Evolutionary conservation across 2,888 invertebrate genomes (phyloP), one percentile per base, ranked within the genome.

Genomic region (Rotaria magnacalcarata): DNA sequence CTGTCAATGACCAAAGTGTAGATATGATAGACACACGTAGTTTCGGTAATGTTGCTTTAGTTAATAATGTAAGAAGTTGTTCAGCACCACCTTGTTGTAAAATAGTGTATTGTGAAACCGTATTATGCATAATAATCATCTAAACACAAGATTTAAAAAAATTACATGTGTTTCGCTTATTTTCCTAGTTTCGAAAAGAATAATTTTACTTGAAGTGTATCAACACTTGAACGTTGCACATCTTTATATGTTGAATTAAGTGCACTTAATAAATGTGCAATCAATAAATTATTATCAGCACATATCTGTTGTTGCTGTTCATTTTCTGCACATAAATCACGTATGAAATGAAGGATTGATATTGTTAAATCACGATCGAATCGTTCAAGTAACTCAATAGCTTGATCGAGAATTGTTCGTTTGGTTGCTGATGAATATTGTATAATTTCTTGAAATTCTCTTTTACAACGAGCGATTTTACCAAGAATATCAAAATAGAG

Each of bases 71-170:
- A 24, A 80, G 24, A 10, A 80, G 24, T 47, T 80, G 80, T 80
- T 80, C 80, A 47, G 47, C 80, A 80, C 80, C 80, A 80, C 80
- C 80, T 80, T 80, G 80, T n/a, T 80, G 24, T n/a, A 80, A 47
- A n/a, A 80, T 47, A 11, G 47, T 80, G 4, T 16, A n/a, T 80
- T 80, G 80, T 4, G 80, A 47, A 41, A 7, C n/a, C 0, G 43
- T 8, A n/a, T 47, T 80, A 24, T 80, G 80, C 11, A 21, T 47
- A 10, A 80, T 47, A 11, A 80, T 47, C 47, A 47, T 47, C 80
- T 80, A n/a, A 19, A 34, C 0, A 67, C 3, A 14, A 52, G 16
- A 47, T 47, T 10, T 52, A 50, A 50, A 50, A 50, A 14, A 50
- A 4, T 8, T 8, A 4, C 14, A 50, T 50, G 50, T 52, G 52